Evolutionary conservation across 2,113 vertebrate genomes (phyloP), one percentile per base, ranked within the genome.

Genomic region (Hystrix brachyura): DNA sequence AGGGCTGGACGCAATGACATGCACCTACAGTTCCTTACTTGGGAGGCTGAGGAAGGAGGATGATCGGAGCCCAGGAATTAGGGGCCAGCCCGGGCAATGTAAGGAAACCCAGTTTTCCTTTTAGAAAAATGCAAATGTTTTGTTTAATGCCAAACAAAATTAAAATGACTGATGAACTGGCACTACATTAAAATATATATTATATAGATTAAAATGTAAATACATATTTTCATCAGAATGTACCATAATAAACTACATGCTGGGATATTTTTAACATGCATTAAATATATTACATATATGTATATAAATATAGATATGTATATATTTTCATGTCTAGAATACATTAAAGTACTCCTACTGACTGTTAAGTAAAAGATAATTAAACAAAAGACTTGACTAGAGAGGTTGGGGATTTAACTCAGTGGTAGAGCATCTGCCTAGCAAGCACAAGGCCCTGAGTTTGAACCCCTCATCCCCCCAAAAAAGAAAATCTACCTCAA

Each of bases 181-280:
- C 23, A 60, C 12, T 59, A 34, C 11, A 46, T 69, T 59, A 80
- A 89, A 62, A 89, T 60, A 87, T 72, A 3, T 60, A 67, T 88
- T 72, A 38, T 38, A 38, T 38, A 38, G 38, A 38, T 38, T 38
- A 38, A 38, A 38, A 38, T 38, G 38, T 2, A 38, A 38, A 38
- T 60, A 87, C 59, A 3, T 60, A 67, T 88, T 72, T 95, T 95
- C 60, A 74, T 87, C 48, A n/a, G 69, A 79, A 79, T 6, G 79
- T 27, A 87, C 62, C 64, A 60, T 17, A 65, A 69, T n/a, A 90
- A 93, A 4, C 21, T 25, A 84, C 10, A 81, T 34, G 57, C 10
- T 55, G 23, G 13, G 19, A 46, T 0, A 6, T 67, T 95, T 46
- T 53, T 64, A 91, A 46, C 32, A 83, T 32, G 23, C 1, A 59